Percentiles rank a stretch among this genome's conserved stretches.
Conservation (phyloP, 2,113 vertebrate species). For the Campylorhamphus procurvoides region DNA sequence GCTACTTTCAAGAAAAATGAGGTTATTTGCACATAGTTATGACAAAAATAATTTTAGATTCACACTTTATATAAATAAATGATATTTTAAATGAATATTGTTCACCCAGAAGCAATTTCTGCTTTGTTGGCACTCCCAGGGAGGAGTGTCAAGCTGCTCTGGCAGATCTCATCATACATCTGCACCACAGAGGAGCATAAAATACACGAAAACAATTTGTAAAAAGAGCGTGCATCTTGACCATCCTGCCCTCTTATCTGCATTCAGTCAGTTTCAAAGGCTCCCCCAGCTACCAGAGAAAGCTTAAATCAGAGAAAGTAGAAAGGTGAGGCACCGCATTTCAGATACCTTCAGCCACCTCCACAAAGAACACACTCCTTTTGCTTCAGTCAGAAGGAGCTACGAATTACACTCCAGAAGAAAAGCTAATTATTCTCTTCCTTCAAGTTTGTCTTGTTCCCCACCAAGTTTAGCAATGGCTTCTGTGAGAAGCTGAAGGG, state of each 20-base stretch:
- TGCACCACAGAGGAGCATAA: background rate
- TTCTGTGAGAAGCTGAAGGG: background rate
- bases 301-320: background rate
- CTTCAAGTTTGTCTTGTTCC: background rate
- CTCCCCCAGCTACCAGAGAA: background rate
- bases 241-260: background rate
- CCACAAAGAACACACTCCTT: background rate
- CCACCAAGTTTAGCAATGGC: background rate
- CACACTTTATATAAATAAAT: background rate
- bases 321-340: background rate
- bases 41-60: background rate
- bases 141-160: background rate
- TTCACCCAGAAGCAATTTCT: background rate
- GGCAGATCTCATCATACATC: rapidly evolving
- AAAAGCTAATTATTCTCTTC: background rate
- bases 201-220: background rate
- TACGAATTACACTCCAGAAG: background rate
- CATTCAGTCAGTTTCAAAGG: background rate
- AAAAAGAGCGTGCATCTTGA: background rate
- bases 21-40: background rate
- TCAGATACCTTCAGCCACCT: background rate
- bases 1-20: background rate
- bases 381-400: background rate
- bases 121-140: background rate
- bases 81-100: background rate